Base-by-base conservation (phyloP, 2,113 vertebrate species). In the Cranoglanis bouderius region DNA sequence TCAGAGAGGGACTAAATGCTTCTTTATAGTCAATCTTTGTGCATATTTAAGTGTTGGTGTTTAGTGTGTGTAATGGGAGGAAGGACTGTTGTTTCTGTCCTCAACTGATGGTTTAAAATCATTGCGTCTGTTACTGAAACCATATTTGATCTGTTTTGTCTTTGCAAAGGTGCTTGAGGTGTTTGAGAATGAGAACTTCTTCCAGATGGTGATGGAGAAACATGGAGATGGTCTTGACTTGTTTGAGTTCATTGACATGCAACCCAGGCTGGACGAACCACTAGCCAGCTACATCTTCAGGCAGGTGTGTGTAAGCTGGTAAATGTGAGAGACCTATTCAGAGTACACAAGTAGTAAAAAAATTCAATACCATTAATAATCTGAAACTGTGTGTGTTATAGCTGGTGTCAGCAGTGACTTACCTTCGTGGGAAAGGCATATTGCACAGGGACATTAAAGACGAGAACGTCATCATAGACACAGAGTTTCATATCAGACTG, bases 161-260 rank as follows among this genome's bases (percentile, higher is more conserved):
- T 87, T 43, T 85, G 12, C 91, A 87, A 2, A 99, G 97, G 95
- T 99, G 43, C 86, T 98, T 90, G 96, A 97, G 88, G 95, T 99
- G 13, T 98, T 98, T 94, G 97, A 99, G 92, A 99, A 99, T 88
- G 95, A 95, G 26, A 92, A 55, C 7, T 99, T 97, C 92, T 99
- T 99, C 92, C 98, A 99, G 87, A 95, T 99, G 90, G 98, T 99
- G 88, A 99, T 99, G 98, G 97, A 99, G 94, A 98, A 98, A 90
- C 97, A 98, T 0, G 98, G 98, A 53, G 96, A 96, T 0, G 97
- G 97, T 46, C 90, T 99, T 88, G 98, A 99, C 93, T 96, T 99
- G 85, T 99, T 99, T 51, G 95, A 98, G 0, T 99, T 99, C 90
- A 99, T 99, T 2, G 98, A 99, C 88, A 94, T 91, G 89, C 97